These are phyloP conservation scores for Apaloderma vittatum DNA, from an alignment of 2,113 vertebrate genomes.

Conservation along the genomic window DNA sequence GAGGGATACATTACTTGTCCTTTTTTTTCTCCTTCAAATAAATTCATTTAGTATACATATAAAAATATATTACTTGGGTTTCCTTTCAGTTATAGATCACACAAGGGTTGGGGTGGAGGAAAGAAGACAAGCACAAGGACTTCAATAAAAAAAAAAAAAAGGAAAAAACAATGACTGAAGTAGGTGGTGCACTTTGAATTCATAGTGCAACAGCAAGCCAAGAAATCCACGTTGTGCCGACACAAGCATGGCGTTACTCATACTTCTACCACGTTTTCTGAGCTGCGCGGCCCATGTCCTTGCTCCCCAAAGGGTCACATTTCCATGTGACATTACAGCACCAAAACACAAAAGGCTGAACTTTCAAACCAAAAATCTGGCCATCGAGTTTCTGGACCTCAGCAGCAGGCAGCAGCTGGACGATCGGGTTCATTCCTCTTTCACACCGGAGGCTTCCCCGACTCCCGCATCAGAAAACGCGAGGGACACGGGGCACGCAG, in stretches of 20 bases:
- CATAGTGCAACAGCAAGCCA: background rate
- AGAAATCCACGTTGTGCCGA: background rate
- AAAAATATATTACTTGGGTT: slow-evolving; percentile 55
- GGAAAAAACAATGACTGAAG: background rate
- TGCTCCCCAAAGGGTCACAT: background rate
- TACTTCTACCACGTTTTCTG: background rate
- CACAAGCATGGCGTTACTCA: background rate
- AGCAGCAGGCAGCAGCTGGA: background rate
- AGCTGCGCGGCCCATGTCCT: background rate
- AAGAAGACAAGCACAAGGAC: background rate
- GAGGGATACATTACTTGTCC: background rate
- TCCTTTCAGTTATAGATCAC: background rate
- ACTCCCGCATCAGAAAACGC: accelerated
- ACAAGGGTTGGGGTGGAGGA: background rate
- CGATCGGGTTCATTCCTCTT: accelerated
- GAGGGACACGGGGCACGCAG: background rate
- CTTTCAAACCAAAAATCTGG: background rate
- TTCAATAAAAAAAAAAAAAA: background rate
- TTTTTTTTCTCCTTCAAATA: background rate
- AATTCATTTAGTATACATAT: slow-evolving; percentile 15
- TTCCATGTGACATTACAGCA: background rate
- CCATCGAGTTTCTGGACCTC: background rate
- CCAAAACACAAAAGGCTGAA: background rate
- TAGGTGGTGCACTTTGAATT: background rate
- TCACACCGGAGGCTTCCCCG: background rate